A percentile compares a stretch with the other conserved stretches of the same genome.
phyloP scores from a whole-genome alignment of 2,113 vertebrate genomes.

The Tragelaphus imberbis region DNA sequence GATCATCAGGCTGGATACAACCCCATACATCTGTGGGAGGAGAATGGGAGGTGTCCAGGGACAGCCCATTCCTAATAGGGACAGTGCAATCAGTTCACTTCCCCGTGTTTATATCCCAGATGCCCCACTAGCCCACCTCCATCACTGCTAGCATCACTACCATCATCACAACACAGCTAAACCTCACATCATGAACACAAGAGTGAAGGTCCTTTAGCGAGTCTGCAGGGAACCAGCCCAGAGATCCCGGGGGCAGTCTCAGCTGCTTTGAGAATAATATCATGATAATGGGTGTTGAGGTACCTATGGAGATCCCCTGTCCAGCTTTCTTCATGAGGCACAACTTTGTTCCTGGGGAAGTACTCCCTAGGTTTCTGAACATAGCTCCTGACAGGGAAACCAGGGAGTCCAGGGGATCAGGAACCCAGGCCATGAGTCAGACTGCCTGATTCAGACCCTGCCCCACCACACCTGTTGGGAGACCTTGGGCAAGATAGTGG shows the following conservation, averaged over 20 bases:
- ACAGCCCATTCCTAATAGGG: not conserved
- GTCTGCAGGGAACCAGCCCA: not conserved
- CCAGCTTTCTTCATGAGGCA: not conserved
- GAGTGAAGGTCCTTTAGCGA: not conserved
- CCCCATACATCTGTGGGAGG: too few relatives aligned
- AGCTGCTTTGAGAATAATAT: not conserved
- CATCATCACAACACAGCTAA: not conserved
- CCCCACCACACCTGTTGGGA: not conserved
- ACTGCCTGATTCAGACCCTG: not conserved
- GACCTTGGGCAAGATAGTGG: not conserved
- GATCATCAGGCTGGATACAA: not conserved
- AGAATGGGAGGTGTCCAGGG: fast-evolving
- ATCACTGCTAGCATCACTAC: not conserved
- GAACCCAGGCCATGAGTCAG: not conserved
- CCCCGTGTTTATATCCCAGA: not conserved
- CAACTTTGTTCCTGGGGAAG: not conserved
- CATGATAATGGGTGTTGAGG: not conserved
- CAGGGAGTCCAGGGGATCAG: not conserved
- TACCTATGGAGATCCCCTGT: not conserved
- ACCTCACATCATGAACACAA: fast-evolving
- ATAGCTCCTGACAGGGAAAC: not conserved
- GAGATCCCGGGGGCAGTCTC: not conserved
- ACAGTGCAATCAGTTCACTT: fast-evolving
- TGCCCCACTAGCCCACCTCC: not conserved
- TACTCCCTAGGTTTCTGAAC: not conserved